Base-by-base conservation (phyloP, 2,888 invertebrate genomes). In the Pammene fasciana region DNA sequence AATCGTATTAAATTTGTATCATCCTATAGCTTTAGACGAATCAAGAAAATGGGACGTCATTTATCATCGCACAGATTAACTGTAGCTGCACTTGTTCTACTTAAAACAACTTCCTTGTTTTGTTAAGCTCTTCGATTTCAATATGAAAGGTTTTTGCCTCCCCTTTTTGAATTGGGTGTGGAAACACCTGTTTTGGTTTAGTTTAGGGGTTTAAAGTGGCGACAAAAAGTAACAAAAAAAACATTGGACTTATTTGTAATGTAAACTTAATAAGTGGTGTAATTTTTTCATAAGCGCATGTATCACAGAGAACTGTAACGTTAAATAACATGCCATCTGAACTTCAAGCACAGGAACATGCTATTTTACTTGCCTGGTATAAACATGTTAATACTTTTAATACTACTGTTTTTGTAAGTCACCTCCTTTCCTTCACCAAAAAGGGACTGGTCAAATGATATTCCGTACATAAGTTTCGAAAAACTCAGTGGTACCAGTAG, bases 41-140 rank as follows among this genome's bases (percentile, higher is more conserved):
- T 83, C 82, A 82, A 81, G 83, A 82, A 79, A 80, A 80, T 78
- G 81, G 84, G 82, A 79, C 79, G 83, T 85, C 85, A 85, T 88
- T 87, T 85, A 86, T 88, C 87, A 87, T 84, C 81, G 79, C 77
- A 76, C 83, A 85, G 87, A 88, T 88, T 86, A 87, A 83, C 86
- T 79, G 82, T 80, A 81, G 81, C 62, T 62, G 62, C 87, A 88
- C 86, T 88, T 88, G 88, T 83, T 83, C 83, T 79, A 86, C 83
- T 86, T 84, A 81, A 79, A 77, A 75, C 74, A 73, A 78, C 78
- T 78, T 79, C 76, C 76, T 78, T 74, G 72, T 75, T 76, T 75
- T 80, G 70, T 65, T 70, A 68, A 65, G 70, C 70, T 45, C 52
- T 59, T 57, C 64, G 45, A 64, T 64, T 64, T 64, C 64, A 68